Base-by-base conservation (phyloP, 2,113 vertebrate species). In the Okapia johnstoni region DNA sequence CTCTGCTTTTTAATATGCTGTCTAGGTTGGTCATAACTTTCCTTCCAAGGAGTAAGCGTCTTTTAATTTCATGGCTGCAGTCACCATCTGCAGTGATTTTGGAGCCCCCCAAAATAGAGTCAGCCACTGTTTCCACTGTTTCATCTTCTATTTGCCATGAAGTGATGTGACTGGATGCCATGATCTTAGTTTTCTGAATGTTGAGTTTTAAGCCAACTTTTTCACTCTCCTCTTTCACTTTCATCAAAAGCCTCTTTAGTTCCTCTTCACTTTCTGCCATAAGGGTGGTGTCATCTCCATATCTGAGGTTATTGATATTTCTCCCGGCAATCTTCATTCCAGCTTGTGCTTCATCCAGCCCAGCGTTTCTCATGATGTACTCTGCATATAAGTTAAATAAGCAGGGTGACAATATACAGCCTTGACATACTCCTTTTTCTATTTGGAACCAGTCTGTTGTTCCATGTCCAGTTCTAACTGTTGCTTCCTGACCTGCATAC, bases 21-120 rank as follows among this genome's bases (percentile, higher is more conserved):
- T 63, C 60, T 63, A 33, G 60, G 60, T 63, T 63, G 30, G 30
- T 33, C 30, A 63, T 63, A 63, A 63, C 14, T 16, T 63, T 33
- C 30, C 60, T 63, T 63, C 6, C 60, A 63, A 63, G 60, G 30
- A 33, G 60, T 15, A 60, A 60, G 14, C 3, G 3, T 63, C 60
- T 16, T 61, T 61, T 33, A 33, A 63, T 63, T 63, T 63, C 60
- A 63, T 63, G 60, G 30, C 60, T 63, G 14, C 30, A 63, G 6
- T 63, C 14, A 63, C 60, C 60, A 33, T 63, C 60, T 3, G 6
- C 30, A 63, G 60, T 63, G 60, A 63, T 63, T 33, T 63, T 63
- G 30, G 30, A 63, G 30, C 60, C 60, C 6, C 0, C 0, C 0
- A 61, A 61, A 33, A 61, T 61, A 33, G 33, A 61, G 60, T 61